Evolutionary conservation across 2,888 invertebrate genomes (phyloP).

Genomic region (Hipparchia semele): DNA sequence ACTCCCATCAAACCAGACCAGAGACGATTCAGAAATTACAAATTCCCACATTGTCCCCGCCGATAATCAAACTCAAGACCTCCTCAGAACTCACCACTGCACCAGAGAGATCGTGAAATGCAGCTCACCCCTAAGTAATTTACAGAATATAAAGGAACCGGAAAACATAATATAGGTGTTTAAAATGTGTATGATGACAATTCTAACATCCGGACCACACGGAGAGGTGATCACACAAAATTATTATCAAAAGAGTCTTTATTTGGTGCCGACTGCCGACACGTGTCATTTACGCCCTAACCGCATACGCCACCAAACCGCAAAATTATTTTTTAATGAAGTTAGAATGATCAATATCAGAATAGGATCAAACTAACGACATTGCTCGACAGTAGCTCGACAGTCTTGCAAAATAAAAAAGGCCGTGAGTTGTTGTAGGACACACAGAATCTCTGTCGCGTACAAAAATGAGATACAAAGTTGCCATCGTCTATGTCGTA

Average conservation of each 20-base stretch:
- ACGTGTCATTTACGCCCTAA: conserved; percentile 62
- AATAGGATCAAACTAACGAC: background rate
- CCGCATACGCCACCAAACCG: conserved; percentile 50
- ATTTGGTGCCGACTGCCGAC: conserved; percentile 42
- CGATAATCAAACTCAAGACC: too few species aligned
- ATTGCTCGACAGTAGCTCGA: background rate
- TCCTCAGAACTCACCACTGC: too few species aligned
- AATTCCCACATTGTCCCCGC: background rate
- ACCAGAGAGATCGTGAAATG: background rate
- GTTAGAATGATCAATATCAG: conserved; percentile 13
- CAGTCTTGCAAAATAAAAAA: too few species aligned
- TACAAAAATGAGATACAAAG: background rate
- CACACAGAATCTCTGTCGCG: background rate
- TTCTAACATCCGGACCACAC: conserved; percentile 78
- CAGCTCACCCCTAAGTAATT: background rate
- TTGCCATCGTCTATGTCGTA: too few species aligned
- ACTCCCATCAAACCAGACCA: too few species aligned
- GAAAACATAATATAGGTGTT: conserved; percentile 60
- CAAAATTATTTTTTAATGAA: conserved; percentile 32
- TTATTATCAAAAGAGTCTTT: conserved; percentile 53
- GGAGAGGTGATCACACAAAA: conserved; percentile 44
- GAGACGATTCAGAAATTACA: background rate
- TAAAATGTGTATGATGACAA: conserved; percentile 61
- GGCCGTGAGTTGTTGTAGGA: too few species aligned
- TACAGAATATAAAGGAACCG: conserved; percentile 14